phyloP scores from a whole-genome alignment of 2,113 vertebrate species.

The Pavo muticus region DNA sequence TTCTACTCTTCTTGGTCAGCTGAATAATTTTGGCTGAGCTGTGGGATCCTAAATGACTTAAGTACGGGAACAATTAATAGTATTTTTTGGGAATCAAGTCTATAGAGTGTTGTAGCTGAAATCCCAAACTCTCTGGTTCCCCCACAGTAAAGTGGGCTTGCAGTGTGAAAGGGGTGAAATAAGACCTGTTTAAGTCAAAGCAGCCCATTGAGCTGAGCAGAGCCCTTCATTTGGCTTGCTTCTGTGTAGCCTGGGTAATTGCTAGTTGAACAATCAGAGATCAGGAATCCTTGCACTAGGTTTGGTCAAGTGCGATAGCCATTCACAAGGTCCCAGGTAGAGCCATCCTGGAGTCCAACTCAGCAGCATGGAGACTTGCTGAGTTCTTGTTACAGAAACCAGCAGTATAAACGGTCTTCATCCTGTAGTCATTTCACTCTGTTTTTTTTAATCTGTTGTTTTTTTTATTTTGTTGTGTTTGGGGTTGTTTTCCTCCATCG shows the following conservation, averaged over 20 bases:
- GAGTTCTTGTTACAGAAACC: not conserved
- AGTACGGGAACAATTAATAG: not conserved
- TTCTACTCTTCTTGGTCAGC: not conserved
- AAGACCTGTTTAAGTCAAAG: not conserved
- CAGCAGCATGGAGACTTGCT: fast-evolving
- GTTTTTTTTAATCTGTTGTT: not conserved
- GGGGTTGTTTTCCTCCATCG: not conserved
- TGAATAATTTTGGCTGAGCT: not conserved
- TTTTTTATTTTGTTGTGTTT: not conserved
- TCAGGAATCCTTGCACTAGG: not conserved
- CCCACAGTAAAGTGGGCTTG: too few species aligned
- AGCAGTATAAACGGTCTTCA: not conserved
- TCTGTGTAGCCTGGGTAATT: not conserved
- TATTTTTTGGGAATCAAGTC: not conserved
- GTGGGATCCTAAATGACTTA: not conserved
- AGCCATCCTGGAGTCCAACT: not conserved
- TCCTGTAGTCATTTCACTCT: not conserved
- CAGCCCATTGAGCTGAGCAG: not conserved
- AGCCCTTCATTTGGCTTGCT: not conserved
- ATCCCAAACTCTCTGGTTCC: not conserved
- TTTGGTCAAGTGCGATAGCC: fast-evolving
- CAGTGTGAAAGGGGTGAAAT: not conserved
- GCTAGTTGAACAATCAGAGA: not conserved
- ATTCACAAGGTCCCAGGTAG: not conserved
- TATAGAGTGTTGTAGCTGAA: not conserved